Evolutionary conservation across 2,113 vertebrate genomes (phyloP).

Genomic region (Sturnus vulgaris): DNA sequence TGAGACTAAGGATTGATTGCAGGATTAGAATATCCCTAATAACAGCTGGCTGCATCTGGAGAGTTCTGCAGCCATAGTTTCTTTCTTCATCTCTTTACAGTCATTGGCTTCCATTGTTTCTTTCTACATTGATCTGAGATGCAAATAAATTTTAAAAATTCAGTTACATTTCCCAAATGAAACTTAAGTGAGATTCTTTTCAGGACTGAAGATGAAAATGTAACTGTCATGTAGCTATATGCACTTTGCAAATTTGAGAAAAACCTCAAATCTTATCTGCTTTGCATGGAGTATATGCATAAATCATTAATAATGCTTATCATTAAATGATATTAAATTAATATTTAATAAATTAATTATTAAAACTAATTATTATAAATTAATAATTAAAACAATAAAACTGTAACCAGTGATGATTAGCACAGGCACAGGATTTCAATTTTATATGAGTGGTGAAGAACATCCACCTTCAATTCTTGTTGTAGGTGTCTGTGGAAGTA

Average conservation of each 20-base stretch:
- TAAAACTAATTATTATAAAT: too few relatives aligned
- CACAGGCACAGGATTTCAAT: not conserved
- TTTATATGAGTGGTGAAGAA: not conserved
- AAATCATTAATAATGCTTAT: not conserved
- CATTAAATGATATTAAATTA: not conserved
- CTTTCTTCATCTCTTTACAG: conserved; percentile 57
- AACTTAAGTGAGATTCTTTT: not conserved
- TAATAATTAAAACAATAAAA: not conserved
- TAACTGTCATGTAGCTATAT: not conserved
- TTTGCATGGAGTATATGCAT: not conserved
- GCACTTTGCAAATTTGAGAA: not conserved
- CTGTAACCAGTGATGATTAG: not conserved
- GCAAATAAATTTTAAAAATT: not conserved
- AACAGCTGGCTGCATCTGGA: conserved; percentile 80
- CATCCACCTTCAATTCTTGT: not conserved
- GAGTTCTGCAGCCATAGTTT: not conserved
- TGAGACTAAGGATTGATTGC: not conserved
- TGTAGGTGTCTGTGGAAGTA: not conserved
- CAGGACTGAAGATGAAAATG: not conserved
- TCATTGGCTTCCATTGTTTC: conserved; percentile 19
- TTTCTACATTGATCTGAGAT: conserved; percentile 24
- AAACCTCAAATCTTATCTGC: not conserved
- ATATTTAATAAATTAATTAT: too few relatives aligned
- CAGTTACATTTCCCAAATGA: not conserved
- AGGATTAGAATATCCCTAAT: conserved; percentile 49